Percentiles rank a stretch among this genome's conserved stretches.
phyloP scores from a whole-genome alignment of 2,888 invertebrate species.

The Cepaea hortensis region DNA sequence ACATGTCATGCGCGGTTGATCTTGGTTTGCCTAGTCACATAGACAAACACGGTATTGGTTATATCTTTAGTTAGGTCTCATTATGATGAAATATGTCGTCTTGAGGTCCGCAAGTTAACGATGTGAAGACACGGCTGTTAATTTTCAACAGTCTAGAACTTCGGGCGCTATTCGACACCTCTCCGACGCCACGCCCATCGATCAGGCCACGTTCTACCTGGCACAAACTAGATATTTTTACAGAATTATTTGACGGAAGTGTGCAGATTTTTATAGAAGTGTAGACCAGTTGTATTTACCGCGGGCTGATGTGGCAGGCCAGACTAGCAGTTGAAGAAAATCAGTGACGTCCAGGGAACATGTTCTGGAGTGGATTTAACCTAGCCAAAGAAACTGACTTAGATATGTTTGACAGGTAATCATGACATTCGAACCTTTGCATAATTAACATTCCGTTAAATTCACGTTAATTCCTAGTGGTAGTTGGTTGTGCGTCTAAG shows the following conservation, averaged over 20 bases:
- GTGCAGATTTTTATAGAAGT: background rate
- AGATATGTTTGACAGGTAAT: conserved; percentile 17
- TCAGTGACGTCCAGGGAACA: background rate
- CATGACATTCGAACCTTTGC: background rate
- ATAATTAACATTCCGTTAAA: too few species aligned
- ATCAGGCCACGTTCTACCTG: background rate
- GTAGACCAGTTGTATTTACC: background rate
- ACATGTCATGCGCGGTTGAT: background rate
- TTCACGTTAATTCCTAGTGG: too few species aligned
- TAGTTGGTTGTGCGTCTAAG: too few species aligned
- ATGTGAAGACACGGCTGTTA: background rate
- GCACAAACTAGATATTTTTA: background rate
- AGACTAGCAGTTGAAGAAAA: background rate
- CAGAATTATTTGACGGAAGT: too few species aligned
- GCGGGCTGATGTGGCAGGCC: background rate
- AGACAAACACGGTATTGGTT: background rate
- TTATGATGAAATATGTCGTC: background rate
- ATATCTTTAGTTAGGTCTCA: background rate
- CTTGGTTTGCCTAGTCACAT: background rate
- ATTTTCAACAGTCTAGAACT: background rate
- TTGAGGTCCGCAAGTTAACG: background rate
- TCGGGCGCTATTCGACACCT: too few species aligned
- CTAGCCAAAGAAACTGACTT: background rate
- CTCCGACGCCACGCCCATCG: background rate
- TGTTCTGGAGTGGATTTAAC: conserved; percentile 4